Base-by-base conservation (phyloP, 2,797 vertebrate genomes). In the Aviceda leuphotes region DNA sequence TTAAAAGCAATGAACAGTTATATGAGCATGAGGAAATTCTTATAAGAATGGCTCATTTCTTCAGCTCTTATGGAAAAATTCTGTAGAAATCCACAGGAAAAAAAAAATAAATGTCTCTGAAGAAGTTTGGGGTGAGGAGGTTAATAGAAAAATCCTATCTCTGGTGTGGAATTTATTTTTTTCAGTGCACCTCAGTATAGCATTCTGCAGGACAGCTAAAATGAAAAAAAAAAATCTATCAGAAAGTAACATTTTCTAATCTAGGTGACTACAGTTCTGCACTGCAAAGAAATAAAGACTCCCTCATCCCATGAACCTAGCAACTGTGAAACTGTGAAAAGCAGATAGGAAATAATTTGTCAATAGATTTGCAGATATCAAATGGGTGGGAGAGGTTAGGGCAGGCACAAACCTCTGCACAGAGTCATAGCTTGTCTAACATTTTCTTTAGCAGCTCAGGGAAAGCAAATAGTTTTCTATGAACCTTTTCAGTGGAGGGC, bases 81-180 rank as follows among this genome's bases (percentile, higher is more conserved):
- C 44, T 61, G 39, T 46, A 92, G 56, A 67, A 89, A 95, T 76
- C 28, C 22, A 11, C 8, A 37, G 37, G 35, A 16, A 3, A 61
- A 3, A 61, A 67, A 95, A 70, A 81, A 55, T 0, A 1, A 43
- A 13, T 66, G n/a, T 46, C 17, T 70, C 35, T 56, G 52, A 85
- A 94, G 56, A 91, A 78, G 72, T 81, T 68, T 58, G 39, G 7
- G 58, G 93, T 85, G 88, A 87, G 78, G 35, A 89, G 68, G 96
- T 95, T 97, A 96, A 96, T 97, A 95, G 90, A 90, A 95, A 95
- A 94, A 65, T 92, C 89, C 4, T 96, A 83, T 96, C 90, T 96
- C 74, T 85, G 49, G 33, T 31, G 31, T 80, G 67, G 61, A 93
- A 72, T 94, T 83, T 71, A 6, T 83, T 56, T 83, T 79, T 83